Evolutionary conservation across 1,140 invertebrate species (phyloP), one percentile per base, ranked within the genome.

Genomic region (Drosophila kanapiae): DNA sequence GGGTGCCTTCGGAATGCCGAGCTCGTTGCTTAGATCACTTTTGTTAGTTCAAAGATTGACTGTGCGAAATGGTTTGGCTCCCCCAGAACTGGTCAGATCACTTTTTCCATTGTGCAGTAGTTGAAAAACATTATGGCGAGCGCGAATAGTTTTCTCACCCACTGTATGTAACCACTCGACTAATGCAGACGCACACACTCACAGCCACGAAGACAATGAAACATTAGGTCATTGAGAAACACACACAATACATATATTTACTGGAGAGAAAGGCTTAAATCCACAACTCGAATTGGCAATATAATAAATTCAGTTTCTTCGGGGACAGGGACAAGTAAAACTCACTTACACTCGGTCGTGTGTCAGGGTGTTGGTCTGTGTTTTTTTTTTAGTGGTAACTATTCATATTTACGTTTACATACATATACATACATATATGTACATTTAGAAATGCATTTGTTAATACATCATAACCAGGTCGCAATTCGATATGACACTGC

Each of bases 151-250:
- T 74, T 74, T 74, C 68, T 58, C 69, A 72, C 43, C 70, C 70
- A 74, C 70, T 51, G 70, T 74, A 74, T 74, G 70, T 74, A 74
- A 74, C 70, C 61, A 67, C 18, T 65, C 65, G 18, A n/a, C 63
- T 47, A 68, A 68, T 69, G 67, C 67, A 59, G 42, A 72, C 51
- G 23, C 42, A 67, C 63, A 62, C 57, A 35, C 13, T 43, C 45
- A 71, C 37, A 10, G 6, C 35, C 27, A 6, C 49, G 43, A 74
- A 74, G 68, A 60, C 70, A 74, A 72, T 60, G 54, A 72, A 74
- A 60, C 68, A 74, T 74, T 74, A 72, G 69, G 67, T 72, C 69
- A 72, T 72, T 72, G 69, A 72, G 69, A 72, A 72, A 72, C 54
- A 59, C 40, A 42, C n/a, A 42, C n/a, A n/a, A n/a, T n/a, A n/a